phyloP scores from a whole-genome alignment of 2,797 vertebrate genomes.

The Coccyzus lansbergi region DNA sequence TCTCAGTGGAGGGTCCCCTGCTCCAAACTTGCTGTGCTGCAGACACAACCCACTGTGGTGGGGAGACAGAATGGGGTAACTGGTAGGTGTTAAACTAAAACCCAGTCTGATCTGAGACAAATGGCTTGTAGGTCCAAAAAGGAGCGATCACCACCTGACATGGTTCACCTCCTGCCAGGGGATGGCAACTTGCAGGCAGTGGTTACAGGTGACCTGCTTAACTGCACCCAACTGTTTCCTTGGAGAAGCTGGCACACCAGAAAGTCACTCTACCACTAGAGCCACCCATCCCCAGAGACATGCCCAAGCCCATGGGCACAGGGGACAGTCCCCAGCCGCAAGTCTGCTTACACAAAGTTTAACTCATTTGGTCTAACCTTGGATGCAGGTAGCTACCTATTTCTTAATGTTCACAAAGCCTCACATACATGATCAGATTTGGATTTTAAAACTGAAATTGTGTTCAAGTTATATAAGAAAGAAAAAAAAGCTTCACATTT shows the following conservation, averaged over 20 bases:
- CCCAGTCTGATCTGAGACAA: neutral
- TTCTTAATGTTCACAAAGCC: neutral
- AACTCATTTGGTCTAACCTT: neutral
- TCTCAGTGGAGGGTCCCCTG: neutral
- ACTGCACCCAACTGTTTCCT: accelerated
- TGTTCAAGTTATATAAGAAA: neutral
- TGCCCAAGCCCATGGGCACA: neutral
- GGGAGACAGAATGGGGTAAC: neutral
- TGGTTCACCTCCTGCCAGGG: neutral
- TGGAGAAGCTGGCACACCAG: neutral
- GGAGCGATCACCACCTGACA: accelerated
- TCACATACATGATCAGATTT: neutral
- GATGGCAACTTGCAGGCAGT: neutral
- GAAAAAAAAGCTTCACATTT: neutral
- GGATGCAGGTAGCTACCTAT: neutral
- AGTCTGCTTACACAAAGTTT: neutral
- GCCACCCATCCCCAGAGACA: neutral
- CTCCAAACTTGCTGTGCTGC: neutral
- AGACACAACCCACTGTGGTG: accelerated
- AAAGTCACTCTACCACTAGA: neutral
- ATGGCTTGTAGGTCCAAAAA: neutral
- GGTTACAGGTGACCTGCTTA: neutral
- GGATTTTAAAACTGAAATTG: neutral
- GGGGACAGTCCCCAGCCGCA: neutral
- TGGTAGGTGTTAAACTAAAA: neutral